Evolutionary conservation across 2,888 invertebrate genomes (phyloP).

Genomic region (Dimorphilus gyrociliatus): DNA sequence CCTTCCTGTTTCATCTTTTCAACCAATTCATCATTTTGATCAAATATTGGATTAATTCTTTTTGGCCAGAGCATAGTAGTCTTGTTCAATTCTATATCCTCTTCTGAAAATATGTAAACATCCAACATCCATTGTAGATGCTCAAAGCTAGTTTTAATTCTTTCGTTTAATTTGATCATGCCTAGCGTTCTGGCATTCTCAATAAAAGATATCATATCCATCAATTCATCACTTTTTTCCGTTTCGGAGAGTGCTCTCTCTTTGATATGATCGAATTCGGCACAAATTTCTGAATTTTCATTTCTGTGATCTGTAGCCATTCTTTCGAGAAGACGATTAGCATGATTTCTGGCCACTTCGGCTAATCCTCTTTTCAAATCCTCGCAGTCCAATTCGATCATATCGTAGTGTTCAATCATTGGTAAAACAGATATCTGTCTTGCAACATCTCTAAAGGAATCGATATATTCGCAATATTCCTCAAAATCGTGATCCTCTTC

Average conservation of each 20-base stretch:
- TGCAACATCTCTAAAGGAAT: slow-evolving; percentile 27
- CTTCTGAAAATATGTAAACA: slow-evolving; percentile 53
- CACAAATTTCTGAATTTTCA: slow-evolving; percentile 38
- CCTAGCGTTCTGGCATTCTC: slow-evolving; percentile 56
- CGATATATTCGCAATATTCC: slow-evolving; percentile 36
- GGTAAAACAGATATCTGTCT: slow-evolving; percentile 33
- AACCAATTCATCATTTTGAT: slow-evolving; percentile 57
- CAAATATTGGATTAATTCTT: slow-evolving; percentile 62
- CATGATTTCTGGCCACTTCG: slow-evolving; percentile 27
- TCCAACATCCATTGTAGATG: slow-evolving; percentile 48
- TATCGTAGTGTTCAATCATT: slow-evolving; percentile 34
- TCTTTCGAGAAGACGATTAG: slow-evolving; percentile 27
- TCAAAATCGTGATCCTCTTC: slow-evolving; percentile 33
- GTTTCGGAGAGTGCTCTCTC: slow-evolving; percentile 54
- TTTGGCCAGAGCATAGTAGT: slow-evolving; percentile 65
- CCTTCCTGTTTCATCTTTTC: slow-evolving; percentile 66
- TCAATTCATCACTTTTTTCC: slow-evolving; percentile 58
- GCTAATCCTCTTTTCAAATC: slow-evolving; percentile 36
- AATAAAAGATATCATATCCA: slow-evolving; percentile 64
- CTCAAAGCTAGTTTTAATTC: slow-evolving; percentile 44
- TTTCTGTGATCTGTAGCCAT: slow-evolving; percentile 32
- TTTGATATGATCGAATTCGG: slow-evolving; percentile 54
- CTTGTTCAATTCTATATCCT: slow-evolving; percentile 64
- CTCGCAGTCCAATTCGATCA: slow-evolving; percentile 37
- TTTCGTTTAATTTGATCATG: slow-evolving; percentile 51